Base-by-base conservation (phyloP, 2,113 vertebrate genomes). In the Anguilla rostrata region DNA sequence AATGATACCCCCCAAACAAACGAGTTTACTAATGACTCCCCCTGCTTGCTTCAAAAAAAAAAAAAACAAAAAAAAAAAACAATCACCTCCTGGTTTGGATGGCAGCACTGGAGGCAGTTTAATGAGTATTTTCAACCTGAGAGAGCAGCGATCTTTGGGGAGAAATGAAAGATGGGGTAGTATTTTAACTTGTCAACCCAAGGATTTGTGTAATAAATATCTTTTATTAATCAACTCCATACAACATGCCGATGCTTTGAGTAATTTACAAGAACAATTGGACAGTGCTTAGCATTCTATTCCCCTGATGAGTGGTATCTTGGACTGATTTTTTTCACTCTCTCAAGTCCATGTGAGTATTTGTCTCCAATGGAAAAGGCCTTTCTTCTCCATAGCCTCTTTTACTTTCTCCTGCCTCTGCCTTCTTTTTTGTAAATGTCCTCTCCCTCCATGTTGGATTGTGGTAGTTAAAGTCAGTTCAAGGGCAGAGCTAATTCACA, bases 1-100 rank as follows among this genome's bases (percentile, higher is more conserved):
- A 97, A 97, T 96, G 96, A 96, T 96, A 97, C 92, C 94, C 94
- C 95, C 94, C 95, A 96, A 96, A 97, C 95, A 96, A 96, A 97
- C 95, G 96, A 95, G 94, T 96, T 96, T 96, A 94, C 95, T 95
- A 94, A 94, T 75, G 92, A 94, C 95, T 96, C 94, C 93, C 94
- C 92, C 92, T 92, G 87, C 94, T 92, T 90, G 95, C 94, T 94
- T 93, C 93, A 86, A 63, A 63, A 75, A 75, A 66, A 75, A 66
- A 66, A 66, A 66, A 7, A 60, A 60, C 11, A 60, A 75, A 29
- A 75, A 75, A 34, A 75, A 93, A 88, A 96, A 96, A 96, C 96
- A 96, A 96, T 96, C 94, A 66, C 92, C 94, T 92, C 94, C 94
- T 95, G 94, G 93, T 96, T 95, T 95, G 94, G 93, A 94, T 90